Conservation (phyloP, 1,140 invertebrate genomes). For the Philotrypesis tridentata region DNA sequence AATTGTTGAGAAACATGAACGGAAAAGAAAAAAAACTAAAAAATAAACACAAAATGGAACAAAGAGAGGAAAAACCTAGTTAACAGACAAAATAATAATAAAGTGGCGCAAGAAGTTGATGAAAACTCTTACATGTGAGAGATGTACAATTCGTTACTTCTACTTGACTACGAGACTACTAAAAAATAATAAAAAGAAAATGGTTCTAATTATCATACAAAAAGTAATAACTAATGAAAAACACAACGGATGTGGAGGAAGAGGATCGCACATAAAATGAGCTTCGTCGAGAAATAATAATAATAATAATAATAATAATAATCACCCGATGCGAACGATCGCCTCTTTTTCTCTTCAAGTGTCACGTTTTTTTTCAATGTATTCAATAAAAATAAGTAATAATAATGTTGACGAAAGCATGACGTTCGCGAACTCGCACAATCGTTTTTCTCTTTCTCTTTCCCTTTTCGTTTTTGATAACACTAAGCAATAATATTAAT, state of each 20-base stretch:
- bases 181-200: slow-evolving; percentile 30
- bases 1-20: slow-evolving; percentile 45
- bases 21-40: slow-evolving; percentile 41
- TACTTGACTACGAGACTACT: slow-evolving; percentile 41
- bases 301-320: background rate
- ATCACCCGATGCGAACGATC: slow-evolving; percentile 9
- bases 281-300: slow-evolving; percentile 17
- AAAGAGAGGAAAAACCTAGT: slow-evolving; percentile 45
- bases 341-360: background rate
- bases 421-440: slow-evolving; percentile 4
- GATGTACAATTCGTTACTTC: slow-evolving; percentile 42
- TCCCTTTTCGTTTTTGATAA: slow-evolving; percentile 13
- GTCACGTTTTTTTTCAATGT: background rate
- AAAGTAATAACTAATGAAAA: slow-evolving; percentile 29
- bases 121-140: slow-evolving; percentile 29
- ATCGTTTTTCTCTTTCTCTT: slow-evolving; percentile 34
- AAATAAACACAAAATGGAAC: slow-evolving; percentile 45
- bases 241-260: slow-evolving; percentile 38
- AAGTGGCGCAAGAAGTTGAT: slow-evolving; percentile 18
- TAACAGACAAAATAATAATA: slow-evolving; percentile 47
- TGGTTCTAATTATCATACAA: slow-evolving; percentile 39
- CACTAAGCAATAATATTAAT: slow-evolving; percentile 39
- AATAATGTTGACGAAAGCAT: slow-evolving; percentile 20
- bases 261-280: slow-evolving; percentile 21
- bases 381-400: slow-evolving; percentile 3